phyloP scores from a whole-genome alignment of 2,797 vertebrate species.

The Labeo calbasu region DNA sequence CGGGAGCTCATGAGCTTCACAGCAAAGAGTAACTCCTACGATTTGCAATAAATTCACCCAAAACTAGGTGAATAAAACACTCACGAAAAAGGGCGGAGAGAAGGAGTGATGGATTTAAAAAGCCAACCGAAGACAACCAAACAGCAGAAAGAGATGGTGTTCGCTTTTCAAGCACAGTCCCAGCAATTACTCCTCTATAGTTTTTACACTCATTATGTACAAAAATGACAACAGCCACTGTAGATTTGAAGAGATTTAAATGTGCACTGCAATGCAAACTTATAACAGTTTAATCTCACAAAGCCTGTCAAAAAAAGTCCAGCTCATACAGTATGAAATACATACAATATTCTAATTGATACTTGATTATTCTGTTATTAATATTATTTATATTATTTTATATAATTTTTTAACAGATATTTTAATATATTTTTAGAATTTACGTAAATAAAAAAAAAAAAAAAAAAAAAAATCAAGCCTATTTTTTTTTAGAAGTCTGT shows the following conservation, averaged over 20 bases:
- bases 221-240: neutral
- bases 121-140: constrained; percentile 20
- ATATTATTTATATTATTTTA: neutral
- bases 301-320: neutral
- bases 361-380: neutral
- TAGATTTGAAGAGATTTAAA: neutral
- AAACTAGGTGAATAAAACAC: neutral
- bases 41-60: neutral
- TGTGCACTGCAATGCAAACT: neutral
- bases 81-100: neutral
- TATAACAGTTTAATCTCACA: neutral
- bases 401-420: neutral
- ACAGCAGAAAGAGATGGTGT: neutral
- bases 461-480: too few relatives aligned
- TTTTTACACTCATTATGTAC: neutral
- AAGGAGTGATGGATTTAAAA: neutral
- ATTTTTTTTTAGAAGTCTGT: too few relatives aligned
- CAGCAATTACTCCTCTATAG: neutral
- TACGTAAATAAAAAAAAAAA: too few relatives aligned
- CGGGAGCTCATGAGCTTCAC: constrained; percentile 1
- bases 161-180: constrained; percentile 23
- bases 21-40: constrained; percentile 1
- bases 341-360: neutral
- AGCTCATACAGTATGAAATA: neutral
- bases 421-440: neutral